Conservation (phyloP, 1,140 invertebrate genomes). For the Palaemon carinicauda region DNA sequence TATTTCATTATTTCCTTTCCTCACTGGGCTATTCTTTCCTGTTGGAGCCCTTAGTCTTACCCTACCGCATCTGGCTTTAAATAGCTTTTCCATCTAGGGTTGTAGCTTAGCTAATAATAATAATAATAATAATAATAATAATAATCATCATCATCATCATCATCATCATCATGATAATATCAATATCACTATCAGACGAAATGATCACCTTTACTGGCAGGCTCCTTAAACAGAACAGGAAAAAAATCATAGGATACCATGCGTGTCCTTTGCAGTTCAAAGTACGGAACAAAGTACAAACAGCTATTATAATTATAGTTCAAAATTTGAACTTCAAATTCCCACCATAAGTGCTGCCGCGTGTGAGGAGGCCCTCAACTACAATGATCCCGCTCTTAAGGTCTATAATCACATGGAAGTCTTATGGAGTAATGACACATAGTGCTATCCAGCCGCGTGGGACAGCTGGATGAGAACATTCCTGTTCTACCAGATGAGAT, state of each 20-base stretch:
- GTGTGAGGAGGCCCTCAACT: slow-evolving; percentile 63
- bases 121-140: too few species aligned
- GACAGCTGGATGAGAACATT: not conserved
- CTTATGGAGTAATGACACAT: slow-evolving; percentile 65
- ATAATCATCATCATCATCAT: too few species aligned
- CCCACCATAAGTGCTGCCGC: slow-evolving; percentile 62
- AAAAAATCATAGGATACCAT: slow-evolving; percentile 61
- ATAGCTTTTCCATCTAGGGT: too few species aligned
- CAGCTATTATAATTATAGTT: slow-evolving; percentile 76
- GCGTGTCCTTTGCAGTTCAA: slow-evolving; percentile 60
- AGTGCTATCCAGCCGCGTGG: slow-evolving; percentile 17
- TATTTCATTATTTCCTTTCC: too few species aligned
- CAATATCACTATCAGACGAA: too few species aligned
- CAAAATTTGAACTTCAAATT: too few species aligned
- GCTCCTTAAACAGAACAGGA: not conserved
- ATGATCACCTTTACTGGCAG: not conserved
- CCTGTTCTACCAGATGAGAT: too few species aligned
- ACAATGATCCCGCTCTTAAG: slow-evolving; percentile 63
- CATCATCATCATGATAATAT: too few species aligned
- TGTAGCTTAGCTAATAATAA: too few species aligned
- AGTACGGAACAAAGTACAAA: slow-evolving; percentile 71
- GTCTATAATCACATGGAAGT: slow-evolving; percentile 67
- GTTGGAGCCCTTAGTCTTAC: too few species aligned
- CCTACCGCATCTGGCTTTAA: too few species aligned
- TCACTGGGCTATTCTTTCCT: too few species aligned